These are phyloP conservation scores for Nylanderia fulva DNA, from an alignment of 1,140 invertebrate genomes.

Conservation along the genomic window DNA sequence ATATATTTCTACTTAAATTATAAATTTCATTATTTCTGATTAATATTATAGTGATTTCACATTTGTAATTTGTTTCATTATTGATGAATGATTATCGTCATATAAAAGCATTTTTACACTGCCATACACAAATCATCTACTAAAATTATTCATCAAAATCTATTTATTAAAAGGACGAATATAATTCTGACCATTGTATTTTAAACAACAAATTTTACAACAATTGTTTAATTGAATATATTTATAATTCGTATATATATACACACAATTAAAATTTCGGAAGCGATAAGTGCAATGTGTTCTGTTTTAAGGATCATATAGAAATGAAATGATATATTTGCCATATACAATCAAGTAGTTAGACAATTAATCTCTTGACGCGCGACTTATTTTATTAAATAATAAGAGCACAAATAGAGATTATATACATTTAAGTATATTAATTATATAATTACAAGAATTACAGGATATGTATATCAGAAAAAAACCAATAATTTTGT, in stretches of 20 bases:
- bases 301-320: slow-evolving; percentile 36
- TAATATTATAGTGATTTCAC: slow-evolving; percentile 4
- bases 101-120: slow-evolving; percentile 41
- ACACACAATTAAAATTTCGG: slow-evolving; percentile 13
- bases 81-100: slow-evolving; percentile 30
- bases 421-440: slow-evolving; percentile 50
- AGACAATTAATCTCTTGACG: slow-evolving; percentile 25
- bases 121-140: too few relatives aligned
- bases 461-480: slow-evolving; percentile 2
- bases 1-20: slow-evolving; percentile 21
- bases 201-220: slow-evolving; percentile 32
- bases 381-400: slow-evolving; percentile 38
- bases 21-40: slow-evolving; percentile 30
- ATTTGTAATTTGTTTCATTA: slow-evolving; percentile 31
- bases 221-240: slow-evolving; percentile 34
- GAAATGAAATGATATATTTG: slow-evolving; percentile 50
- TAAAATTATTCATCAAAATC: slow-evolving; percentile 23
- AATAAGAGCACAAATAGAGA: slow-evolving; percentile 43
- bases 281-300: slow-evolving; percentile 1
- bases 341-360: slow-evolving; percentile 60
- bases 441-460: too few relatives aligned
- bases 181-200: slow-evolving; percentile 22
- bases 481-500: slow-evolving; percentile 66
- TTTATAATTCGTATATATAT: slow-evolving; percentile 31
- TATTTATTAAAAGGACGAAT: slow-evolving; percentile 18